Evolutionary conservation across 2,113 vertebrate genomes (phyloP), one percentile per base, ranked within the genome.

Genomic region (Coptodon bakossiorum): DNA sequence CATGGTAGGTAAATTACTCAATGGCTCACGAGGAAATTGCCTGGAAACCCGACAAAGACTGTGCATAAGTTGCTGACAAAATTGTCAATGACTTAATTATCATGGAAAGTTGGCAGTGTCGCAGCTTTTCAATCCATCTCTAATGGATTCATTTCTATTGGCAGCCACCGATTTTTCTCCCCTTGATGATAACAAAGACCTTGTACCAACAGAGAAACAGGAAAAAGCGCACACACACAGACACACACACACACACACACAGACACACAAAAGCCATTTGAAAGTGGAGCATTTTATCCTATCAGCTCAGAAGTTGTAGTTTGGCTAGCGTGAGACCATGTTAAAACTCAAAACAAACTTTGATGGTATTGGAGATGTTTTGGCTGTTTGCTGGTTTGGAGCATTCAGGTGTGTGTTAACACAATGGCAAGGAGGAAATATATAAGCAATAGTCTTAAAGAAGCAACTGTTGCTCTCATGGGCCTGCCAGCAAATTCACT

Each of bases 21-120:
- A 93, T 90, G 82, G 83, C 86, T 89, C 83, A 84, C n/a, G 73
- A 90, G 83, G 87, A 94, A 94, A 94, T 91, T 92, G 92, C 85
- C 50, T 81, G 91, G 86, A 92, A 92, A 91, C 63, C 59, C 16
- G 81, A 91, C 36, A 43, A 78, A 86, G 85, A 88, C 57, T 86
- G 79, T 12, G 84, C 86, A 89, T 93, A 94, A 93, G 93, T 93
- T 94, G 78, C 92, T 86, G 91, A 92, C 90, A 91, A 93, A 93
- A 92, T 91, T 92, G 89, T 94, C 92, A 92, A 89, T 90, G 89
- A 92, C 87, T 91, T 91, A 91, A 93, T 91, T 90, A 91, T 95
- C 80, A 83, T 83, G 83, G 82, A 87, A 82, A 93, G 89, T 85
- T 94, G 93, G 86, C 88, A 89, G 86, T 22, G 48, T 48, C 4